Percentiles rank a stretch among this genome's conserved stretches.
These are phyloP conservation scores for Drosophila imparisetae DNA, from an alignment of 2,888 invertebrate genomes.

Conservation along the genomic window DNA sequence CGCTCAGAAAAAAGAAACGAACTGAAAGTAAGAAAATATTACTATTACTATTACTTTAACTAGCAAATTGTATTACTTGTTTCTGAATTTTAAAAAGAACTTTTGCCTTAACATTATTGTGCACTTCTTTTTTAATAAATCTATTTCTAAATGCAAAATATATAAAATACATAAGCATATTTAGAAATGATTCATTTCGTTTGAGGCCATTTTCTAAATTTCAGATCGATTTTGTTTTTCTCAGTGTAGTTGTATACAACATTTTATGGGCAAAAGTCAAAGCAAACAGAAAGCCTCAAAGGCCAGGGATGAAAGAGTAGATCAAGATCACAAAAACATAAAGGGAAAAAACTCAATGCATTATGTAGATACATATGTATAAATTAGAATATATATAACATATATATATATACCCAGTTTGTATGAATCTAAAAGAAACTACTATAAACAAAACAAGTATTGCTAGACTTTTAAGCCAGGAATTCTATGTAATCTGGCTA, in stretches of 20 bases:
- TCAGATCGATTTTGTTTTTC: not conserved
- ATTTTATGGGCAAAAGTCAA: constrained; percentile 50
- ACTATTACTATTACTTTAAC: too few relatives aligned
- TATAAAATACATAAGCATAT: not conserved
- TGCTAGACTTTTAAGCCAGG: not conserved
- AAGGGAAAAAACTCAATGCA: not conserved
- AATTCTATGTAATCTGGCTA: not conserved
- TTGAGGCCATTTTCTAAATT: not conserved
- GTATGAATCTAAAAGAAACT: not conserved
- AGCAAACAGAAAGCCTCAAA: constrained; percentile 37
- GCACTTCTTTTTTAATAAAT: not conserved
- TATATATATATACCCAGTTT: not conserved
- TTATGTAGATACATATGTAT: not conserved
- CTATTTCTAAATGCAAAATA: not conserved
- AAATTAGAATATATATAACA: not conserved
- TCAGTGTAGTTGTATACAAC: constrained; percentile 7
- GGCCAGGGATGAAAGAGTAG: constrained; percentile 68
- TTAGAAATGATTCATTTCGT: not conserved
- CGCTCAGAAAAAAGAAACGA: not conserved
- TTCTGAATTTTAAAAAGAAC: not conserved
- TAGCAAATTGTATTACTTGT: not conserved
- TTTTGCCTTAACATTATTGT: rapidly evolving
- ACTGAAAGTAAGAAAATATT: not conserved
- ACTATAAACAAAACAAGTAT: not conserved
- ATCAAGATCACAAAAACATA: constrained; percentile 64